A percentile compares a stretch with the other conserved stretches of the same genome.
Evolutionary conservation across 2,113 vertebrate genomes (phyloP).

Genomic region (Malaclemys terrapin): DNA sequence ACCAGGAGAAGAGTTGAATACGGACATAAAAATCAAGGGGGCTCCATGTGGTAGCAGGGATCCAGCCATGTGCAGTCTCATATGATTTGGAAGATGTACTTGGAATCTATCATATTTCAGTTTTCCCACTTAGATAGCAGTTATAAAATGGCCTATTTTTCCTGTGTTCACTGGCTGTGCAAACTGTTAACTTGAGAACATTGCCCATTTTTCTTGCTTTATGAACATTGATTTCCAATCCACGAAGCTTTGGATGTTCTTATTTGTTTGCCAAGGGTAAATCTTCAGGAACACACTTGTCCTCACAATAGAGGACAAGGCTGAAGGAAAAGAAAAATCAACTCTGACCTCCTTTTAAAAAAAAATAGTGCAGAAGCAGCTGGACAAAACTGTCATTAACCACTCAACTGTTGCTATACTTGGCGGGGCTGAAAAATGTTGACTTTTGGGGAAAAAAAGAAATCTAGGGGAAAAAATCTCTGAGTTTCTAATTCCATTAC

Average conservation of each 20-base stretch:
- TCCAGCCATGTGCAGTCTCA: background rate
- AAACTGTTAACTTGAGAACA: background rate
- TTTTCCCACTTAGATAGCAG: background rate
- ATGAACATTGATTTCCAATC: conserved; percentile 40
- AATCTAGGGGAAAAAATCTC: background rate
- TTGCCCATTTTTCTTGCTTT: conserved; percentile 57
- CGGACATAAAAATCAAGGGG: accelerated
- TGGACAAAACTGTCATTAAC: background rate
- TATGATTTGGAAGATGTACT: background rate
- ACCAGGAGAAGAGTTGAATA: accelerated
- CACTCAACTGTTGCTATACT: background rate
- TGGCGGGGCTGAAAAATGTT: background rate
- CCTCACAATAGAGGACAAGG: background rate
- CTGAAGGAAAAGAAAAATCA: background rate
- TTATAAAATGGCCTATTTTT: conserved; percentile 5
- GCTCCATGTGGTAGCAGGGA: background rate
- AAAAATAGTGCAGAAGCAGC: background rate
- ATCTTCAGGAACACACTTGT: background rate
- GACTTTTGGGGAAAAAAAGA: background rate
- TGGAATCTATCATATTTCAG: background rate
- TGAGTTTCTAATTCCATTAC: background rate
- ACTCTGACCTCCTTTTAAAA: background rate
- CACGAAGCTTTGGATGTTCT: conserved; percentile 7
- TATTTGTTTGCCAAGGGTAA: conserved; percentile 53
- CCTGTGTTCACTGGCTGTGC: conserved; percentile 18